Conservation (phyloP, 1,140 invertebrate species). For the Megathymus violae region DNA sequence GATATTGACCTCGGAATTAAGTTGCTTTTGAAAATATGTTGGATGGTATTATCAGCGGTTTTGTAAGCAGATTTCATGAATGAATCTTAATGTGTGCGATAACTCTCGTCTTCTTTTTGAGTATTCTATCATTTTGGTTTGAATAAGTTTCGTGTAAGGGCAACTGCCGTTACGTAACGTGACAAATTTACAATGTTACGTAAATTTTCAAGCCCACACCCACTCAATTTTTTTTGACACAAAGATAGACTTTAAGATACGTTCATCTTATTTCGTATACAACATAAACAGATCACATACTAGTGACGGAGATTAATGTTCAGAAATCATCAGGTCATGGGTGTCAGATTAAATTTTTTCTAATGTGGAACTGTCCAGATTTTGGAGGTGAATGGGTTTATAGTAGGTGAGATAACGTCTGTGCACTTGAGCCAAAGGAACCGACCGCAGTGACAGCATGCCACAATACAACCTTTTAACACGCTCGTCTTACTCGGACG, state of each 20-base stretch:
- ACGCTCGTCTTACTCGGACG: conserved; percentile 70
- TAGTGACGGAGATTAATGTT: conserved; percentile 50
- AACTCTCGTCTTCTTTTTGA: background rate
- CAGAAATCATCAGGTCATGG: conserved; percentile 42
- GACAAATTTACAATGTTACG: background rate
- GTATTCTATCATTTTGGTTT: too few relatives aligned
- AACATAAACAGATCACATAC: too few relatives aligned
- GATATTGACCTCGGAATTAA: conserved; percentile 19
- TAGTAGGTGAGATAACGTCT: conserved; percentile 67
- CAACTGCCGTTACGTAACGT: too few relatives aligned
- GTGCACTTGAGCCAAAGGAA: conserved; percentile 59
- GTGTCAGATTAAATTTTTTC: conserved; percentile 61
- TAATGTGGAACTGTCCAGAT: conserved; percentile 38
- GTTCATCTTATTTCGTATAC: too few relatives aligned
- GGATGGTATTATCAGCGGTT: conserved; percentile 14
- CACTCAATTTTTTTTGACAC: too few relatives aligned
- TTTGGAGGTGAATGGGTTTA: conserved; percentile 51
- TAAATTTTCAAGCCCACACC: too few relatives aligned
- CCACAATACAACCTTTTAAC: conserved; percentile 77
- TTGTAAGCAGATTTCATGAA: conserved; percentile 15
- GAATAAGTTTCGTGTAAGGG: too few relatives aligned
- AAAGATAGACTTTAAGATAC: too few relatives aligned
- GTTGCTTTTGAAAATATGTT: conserved; percentile 16
- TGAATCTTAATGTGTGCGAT: background rate
- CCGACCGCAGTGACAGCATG: conserved; percentile 69